Conservation (phyloP, 2,113 vertebrate species). For the Apodemus sylvaticus region DNA sequence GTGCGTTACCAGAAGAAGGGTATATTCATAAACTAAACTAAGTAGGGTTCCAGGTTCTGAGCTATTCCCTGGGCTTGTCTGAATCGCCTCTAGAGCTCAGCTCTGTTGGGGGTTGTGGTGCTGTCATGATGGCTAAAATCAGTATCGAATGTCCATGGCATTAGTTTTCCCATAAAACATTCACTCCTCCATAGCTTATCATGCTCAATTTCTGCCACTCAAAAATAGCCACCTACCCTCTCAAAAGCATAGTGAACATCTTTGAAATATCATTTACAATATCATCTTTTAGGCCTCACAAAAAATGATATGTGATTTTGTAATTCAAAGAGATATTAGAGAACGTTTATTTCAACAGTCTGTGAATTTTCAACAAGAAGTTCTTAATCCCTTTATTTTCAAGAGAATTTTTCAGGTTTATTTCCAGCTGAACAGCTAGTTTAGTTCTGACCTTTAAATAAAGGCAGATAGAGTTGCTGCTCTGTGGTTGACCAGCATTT, state of each 20-base stretch:
- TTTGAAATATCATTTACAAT: neutral
- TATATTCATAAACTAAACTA: neutral
- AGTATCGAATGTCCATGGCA: accelerated
- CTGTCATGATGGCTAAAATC: neutral
- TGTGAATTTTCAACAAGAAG: neutral
- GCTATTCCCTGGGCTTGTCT: too few relatives aligned
- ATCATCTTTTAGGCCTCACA: neutral
- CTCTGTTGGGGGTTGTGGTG: accelerated
- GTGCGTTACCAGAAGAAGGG: neutral
- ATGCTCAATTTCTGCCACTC: neutral
- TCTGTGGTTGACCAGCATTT: neutral
- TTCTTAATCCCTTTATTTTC: constrained; percentile 35
- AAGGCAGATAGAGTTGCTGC: neutral
- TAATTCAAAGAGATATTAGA: constrained; percentile 3
- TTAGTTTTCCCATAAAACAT: too few relatives aligned
- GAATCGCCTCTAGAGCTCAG: neutral
- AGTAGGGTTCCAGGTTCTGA: neutral
- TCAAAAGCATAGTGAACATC: neutral
- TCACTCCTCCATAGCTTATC: neutral
- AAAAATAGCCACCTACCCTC: neutral
- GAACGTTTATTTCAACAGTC: neutral
- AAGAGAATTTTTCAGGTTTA: neutral
- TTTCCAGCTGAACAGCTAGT: neutral
- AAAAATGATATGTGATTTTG: neutral
- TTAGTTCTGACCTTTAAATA: constrained; percentile 14